A percentile compares a stretch with the other conserved stretches of the same genome.
Evolutionary conservation across 2,888 invertebrate species (phyloP).

Genomic region (Drosophila maculinotata): DNA sequence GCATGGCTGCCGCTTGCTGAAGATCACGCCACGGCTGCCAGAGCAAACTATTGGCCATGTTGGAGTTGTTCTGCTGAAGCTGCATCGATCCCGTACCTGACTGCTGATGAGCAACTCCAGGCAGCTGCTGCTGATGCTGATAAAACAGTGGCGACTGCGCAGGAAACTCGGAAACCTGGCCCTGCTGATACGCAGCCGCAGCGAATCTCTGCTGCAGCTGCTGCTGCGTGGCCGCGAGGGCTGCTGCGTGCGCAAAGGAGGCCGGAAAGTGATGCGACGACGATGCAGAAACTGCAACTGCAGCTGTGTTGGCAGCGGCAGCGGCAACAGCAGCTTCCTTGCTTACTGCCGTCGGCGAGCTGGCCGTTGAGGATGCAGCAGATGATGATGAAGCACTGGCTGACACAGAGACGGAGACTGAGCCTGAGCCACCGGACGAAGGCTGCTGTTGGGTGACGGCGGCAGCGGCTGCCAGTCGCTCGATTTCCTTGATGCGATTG

Average conservation of each 20-base stretch:
- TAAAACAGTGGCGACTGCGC: constrained; percentile 50
- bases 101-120: constrained; percentile 48
- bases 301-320: constrained; percentile 11
- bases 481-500: constrained; percentile 80
- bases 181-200: constrained; percentile 35
- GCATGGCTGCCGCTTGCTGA: constrained; percentile 82
- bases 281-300: constrained; percentile 9
- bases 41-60: constrained; percentile 82
- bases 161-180: constrained; percentile 45
- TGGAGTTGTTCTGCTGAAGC: constrained; percentile 69
- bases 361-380: constrained; percentile 67
- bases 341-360: constrained; percentile 64
- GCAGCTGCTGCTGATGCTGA: constrained; percentile 56
- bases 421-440: constrained; percentile 33
- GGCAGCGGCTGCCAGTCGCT: constrained; percentile 68
- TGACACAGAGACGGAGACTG: constrained; percentile 39
- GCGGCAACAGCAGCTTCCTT: constrained; percentile 32
- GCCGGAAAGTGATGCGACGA: constrained; percentile 34
- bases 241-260: constrained; percentile 46
- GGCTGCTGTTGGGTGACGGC: constrained; percentile 50
- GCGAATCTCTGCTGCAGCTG: constrained; percentile 53
- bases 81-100: constrained; percentile 30
- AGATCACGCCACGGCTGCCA: constrained; percentile 85
- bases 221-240: constrained; percentile 60
- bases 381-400: constrained; percentile 54